phyloP scores from a whole-genome alignment of 1,140 invertebrate genomes.

The Chymomyza costata region DNA sequence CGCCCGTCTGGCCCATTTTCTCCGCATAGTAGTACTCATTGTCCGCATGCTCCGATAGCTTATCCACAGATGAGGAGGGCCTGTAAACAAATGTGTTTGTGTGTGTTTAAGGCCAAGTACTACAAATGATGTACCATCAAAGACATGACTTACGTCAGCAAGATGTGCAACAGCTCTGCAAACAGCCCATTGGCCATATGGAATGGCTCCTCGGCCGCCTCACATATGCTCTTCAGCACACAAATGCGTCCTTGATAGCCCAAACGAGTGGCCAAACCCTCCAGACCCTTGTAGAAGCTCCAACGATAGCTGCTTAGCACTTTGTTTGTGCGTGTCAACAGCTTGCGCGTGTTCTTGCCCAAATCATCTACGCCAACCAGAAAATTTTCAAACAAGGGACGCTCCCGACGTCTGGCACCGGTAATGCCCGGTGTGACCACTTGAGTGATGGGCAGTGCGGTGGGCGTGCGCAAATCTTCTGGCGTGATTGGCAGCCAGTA shows the following conservation, averaged over 20 bases:
- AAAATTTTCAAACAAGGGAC: constrained; percentile 62
- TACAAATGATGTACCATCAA: neutral
- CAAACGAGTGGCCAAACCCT: constrained; percentile 74
- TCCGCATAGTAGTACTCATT: constrained; percentile 84
- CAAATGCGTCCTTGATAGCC: constrained; percentile 82
- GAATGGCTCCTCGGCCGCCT: constrained; percentile 82
- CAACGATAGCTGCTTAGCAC: constrained; percentile 65
- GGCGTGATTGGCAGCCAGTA: constrained; percentile 60
- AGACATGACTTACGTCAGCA: constrained; percentile 80
- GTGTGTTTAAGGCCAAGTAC: constrained; percentile 1
- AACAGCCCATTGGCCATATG: constrained; percentile 80
- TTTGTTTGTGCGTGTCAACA: constrained; percentile 44
- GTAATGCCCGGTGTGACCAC: constrained; percentile 39
- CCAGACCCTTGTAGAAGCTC: constrained; percentile 62
- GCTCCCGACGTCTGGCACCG: constrained; percentile 29
- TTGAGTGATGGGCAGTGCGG: constrained; percentile 43
- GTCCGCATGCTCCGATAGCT: constrained; percentile 79
- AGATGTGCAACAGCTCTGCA: constrained; percentile 82
- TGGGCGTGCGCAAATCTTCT: constrained; percentile 43
- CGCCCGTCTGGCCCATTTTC: constrained; percentile 77
- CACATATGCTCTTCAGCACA: constrained; percentile 84
- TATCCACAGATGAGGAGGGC: constrained; percentile 81
- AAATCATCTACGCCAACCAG: constrained; percentile 52
- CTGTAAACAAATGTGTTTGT: constrained; percentile 64
- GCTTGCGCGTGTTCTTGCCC: constrained; percentile 52